Conservation (phyloP, 2,888 invertebrate genomes). For the Bugulina stolonifera region DNA sequence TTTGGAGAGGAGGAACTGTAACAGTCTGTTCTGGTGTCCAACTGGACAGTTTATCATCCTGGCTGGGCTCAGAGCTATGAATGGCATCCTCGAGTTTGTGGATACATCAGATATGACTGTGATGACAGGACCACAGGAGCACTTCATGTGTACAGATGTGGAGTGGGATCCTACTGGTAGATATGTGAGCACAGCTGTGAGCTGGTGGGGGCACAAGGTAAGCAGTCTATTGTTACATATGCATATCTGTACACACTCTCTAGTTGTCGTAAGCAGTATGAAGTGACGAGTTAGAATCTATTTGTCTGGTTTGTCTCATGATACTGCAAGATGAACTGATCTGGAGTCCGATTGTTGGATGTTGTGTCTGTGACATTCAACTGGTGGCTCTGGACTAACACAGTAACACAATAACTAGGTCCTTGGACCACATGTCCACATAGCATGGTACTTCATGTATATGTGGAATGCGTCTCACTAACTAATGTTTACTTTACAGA, state of each 20-base stretch:
- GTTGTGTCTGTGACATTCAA: no score
- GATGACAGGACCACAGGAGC: conserved; percentile 82
- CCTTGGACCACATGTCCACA: no score
- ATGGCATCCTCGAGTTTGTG: conserved; percentile 87
- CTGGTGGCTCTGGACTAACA: no score
- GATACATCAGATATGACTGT: conserved; percentile 91
- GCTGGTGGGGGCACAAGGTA: conserved; percentile 90
- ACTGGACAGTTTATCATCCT: conserved; percentile 86
- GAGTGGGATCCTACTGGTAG: conserved; percentile 99
- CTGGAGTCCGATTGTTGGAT: background rate
- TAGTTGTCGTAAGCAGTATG: background rate
- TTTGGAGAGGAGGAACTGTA: conserved; percentile 63
- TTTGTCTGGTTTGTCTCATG: background rate
- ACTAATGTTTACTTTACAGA: conserved; percentile 47
- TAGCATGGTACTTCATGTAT: no score
- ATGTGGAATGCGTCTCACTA: no score
- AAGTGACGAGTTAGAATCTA: background rate
- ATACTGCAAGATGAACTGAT: background rate
- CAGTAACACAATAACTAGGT: no score
- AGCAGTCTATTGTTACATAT: no score
- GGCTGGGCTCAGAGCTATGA: conserved; percentile 69
- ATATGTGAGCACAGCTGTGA: conserved; percentile 92
- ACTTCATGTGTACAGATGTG: conserved; percentile 85
- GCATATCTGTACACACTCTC: no score
- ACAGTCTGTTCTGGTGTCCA: conserved; percentile 84